phyloP scores from a whole-genome alignment of 2,888 invertebrate species.

The Drosophila algonquin region DNA sequence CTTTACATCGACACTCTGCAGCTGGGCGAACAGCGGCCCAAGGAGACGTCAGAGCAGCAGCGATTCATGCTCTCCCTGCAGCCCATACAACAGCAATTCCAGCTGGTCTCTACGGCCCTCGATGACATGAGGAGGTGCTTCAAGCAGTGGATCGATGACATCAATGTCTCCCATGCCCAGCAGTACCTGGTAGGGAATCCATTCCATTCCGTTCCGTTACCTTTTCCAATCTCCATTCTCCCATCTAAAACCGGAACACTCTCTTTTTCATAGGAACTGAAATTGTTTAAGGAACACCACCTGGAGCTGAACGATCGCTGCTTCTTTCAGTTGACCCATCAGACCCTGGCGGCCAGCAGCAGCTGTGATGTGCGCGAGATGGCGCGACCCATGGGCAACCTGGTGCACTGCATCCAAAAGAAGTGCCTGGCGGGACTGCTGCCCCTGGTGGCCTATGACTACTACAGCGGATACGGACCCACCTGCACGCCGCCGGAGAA shows the following conservation, averaged over 20 bases:
- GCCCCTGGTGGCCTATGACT: constrained; percentile 45
- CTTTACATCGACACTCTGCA: constrained; percentile 26
- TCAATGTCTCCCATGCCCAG: constrained; percentile 31
- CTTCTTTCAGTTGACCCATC: constrained; percentile 58
- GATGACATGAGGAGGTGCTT: constrained; percentile 36
- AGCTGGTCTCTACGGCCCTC: constrained; percentile 34
- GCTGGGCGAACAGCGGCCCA: neutral
- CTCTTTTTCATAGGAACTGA: constrained; percentile 36
- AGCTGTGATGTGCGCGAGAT: constrained; percentile 66
- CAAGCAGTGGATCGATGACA: constrained; percentile 54
- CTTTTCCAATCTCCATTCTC: neutral
- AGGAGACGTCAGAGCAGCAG: constrained; percentile 14
- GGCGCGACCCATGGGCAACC: constrained; percentile 39
- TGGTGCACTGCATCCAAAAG: constrained; percentile 59
- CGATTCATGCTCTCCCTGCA: constrained; percentile 50
- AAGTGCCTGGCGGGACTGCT: constrained; percentile 64
- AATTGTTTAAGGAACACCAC: constrained; percentile 35
- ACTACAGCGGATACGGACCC: constrained; percentile 44
- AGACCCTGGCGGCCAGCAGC: constrained; percentile 43
- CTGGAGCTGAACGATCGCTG: constrained; percentile 21
- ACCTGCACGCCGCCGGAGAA: constrained; percentile 34
- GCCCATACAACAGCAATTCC: constrained; percentile 50
- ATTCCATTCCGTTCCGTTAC: too few relatives aligned
- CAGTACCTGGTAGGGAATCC: constrained; percentile 49
- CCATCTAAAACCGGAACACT: too few relatives aligned